Percentiles rank a stretch among this genome's conserved stretches.
phyloP scores from a whole-genome alignment of 2,113 vertebrate genomes.

The Cervus canadensis region DNA sequence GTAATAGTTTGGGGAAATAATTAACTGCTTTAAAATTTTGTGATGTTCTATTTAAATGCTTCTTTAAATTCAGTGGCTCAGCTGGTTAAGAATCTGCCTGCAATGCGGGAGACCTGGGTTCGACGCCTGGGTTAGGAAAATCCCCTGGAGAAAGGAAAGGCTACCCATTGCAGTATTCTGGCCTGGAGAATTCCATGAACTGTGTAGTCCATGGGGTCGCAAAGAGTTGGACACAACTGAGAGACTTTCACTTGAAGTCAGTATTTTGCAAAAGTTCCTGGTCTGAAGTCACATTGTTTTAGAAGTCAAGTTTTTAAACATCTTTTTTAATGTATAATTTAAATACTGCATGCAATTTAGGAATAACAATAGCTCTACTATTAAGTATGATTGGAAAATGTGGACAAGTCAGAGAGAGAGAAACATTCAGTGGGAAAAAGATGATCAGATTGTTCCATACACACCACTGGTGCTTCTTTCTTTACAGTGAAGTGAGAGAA shows the following conservation, averaged over 20 bases:
- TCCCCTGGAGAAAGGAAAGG: not conserved
- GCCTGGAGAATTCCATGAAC: not conserved
- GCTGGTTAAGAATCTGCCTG: not conserved
- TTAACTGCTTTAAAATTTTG: not conserved
- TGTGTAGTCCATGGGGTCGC: not conserved
- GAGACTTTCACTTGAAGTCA: not conserved
- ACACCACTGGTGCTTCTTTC: not conserved
- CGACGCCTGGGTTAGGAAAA: not conserved
- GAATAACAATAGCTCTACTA: not conserved
- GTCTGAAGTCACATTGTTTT: not conserved
- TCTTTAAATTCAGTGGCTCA: not conserved
- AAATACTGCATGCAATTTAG: not conserved
- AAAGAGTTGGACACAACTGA: not conserved
- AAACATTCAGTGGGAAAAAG: not conserved
- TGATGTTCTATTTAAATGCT: not conserved
- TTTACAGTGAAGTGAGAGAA: not conserved
- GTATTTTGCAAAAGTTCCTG: not conserved
- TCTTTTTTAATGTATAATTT: not conserved
- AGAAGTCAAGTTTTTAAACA: not conserved
- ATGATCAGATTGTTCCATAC: not conserved
- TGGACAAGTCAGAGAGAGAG: not conserved
- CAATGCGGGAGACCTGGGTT: not conserved
- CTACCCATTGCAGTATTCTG: not conserved
- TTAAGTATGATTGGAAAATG: not conserved
- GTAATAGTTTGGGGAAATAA: not conserved